Evolutionary conservation across 2,888 invertebrate species (phyloP).

Genomic region (Theretra japonica): DNA sequence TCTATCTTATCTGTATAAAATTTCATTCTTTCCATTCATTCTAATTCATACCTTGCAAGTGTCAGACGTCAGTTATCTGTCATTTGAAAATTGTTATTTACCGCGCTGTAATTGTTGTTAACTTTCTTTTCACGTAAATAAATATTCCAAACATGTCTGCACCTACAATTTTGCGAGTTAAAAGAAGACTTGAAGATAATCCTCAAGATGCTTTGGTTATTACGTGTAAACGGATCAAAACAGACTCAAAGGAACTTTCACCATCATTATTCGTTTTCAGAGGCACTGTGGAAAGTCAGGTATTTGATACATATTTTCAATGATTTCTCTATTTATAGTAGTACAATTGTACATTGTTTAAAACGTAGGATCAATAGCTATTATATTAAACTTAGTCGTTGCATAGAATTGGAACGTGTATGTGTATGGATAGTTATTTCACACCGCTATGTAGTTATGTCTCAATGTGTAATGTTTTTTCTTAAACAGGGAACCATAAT

Average conservation of each 20-base stretch:
- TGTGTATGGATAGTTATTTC: too few relatives aligned
- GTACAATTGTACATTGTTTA: background rate
- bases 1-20: too few relatives aligned
- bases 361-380: too few relatives aligned
- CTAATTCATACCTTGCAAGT: too few relatives aligned
- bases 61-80: too few relatives aligned
- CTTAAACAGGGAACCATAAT: too few relatives aligned
- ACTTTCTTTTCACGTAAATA: background rate
- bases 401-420: too few relatives aligned
- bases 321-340: background rate
- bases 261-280: slow-evolving; percentile 89
- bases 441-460: too few relatives aligned
- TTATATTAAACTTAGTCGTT: too few relatives aligned
- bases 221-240: slow-evolving; percentile 88
- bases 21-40: too few relatives aligned
- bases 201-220: slow-evolving; percentile 89
- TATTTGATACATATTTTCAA: slow-evolving; percentile 51
- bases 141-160: slow-evolving; percentile 54
- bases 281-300: slow-evolving; percentile 88
- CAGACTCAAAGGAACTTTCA: slow-evolving; percentile 77
- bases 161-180: slow-evolving; percentile 88
- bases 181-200: slow-evolving; percentile 88
- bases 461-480: too few relatives aligned
- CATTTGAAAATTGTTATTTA: too few relatives aligned
- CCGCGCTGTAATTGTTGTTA: background rate